Percentiles rank a stretch among this genome's conserved stretches.
These are phyloP conservation scores for Halictus quadricinctus DNA, from an alignment of 2,888 invertebrate species.

Conservation along the genomic window DNA sequence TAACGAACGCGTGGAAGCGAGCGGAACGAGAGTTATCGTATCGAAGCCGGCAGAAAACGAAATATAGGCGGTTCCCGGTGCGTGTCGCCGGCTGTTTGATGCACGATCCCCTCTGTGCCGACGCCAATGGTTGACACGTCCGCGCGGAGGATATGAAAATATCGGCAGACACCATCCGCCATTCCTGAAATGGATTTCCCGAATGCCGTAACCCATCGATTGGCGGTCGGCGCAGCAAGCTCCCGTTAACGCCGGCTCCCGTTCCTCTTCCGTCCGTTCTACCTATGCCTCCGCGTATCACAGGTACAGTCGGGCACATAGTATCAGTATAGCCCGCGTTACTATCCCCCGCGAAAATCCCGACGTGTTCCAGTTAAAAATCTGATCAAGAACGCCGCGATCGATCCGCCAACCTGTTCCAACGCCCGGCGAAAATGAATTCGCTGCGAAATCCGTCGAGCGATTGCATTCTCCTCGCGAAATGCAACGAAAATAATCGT, in stretches of 20 bases:
- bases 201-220: constrained; percentile 52
- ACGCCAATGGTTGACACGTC: constrained; percentile 49
- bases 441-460: not conserved
- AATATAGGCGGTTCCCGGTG: constrained; percentile 10
- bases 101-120: constrained; percentile 8
- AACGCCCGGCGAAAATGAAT: not conserved
- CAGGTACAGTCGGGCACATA: not conserved
- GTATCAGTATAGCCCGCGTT: not conserved
- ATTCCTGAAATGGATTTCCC: constrained; percentile 55
- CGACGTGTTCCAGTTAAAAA: not conserved
- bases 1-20: constrained; percentile 11
- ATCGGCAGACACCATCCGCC: constrained; percentile 57
- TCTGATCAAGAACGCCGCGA: not conserved
- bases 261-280: constrained; percentile 10
- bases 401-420: not conserved
- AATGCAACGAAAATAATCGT: not conserved
- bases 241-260: constrained; percentile 23
- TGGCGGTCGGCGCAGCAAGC: constrained; percentile 36
- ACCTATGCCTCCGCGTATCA: not conserved
- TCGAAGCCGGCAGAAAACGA: constrained; percentile 11
- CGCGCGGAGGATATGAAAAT: constrained; percentile 56
- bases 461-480: not conserved
- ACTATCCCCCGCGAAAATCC: not conserved
- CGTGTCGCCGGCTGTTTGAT: constrained; percentile 9
- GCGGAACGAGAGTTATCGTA: constrained; percentile 5